Evolutionary conservation across 2,888 invertebrate genomes (phyloP), one percentile per base, ranked within the genome.

Genomic region (Sphaerophoria taeniata): DNA sequence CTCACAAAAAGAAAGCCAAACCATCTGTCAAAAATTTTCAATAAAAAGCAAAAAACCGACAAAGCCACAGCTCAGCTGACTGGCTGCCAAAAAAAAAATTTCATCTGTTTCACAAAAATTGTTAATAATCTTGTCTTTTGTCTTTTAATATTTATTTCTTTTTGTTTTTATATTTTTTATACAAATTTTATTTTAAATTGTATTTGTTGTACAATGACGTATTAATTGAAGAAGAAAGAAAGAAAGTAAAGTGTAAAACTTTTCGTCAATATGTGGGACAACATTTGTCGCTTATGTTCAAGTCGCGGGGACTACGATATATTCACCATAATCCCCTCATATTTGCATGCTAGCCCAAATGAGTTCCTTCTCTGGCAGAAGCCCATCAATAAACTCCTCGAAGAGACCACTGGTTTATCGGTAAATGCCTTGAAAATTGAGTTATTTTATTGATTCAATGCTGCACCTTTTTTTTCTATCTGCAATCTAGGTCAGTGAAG

Each of bases 241-340:
- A 16, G n/a, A n/a, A 7, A 14, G 31, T 12, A 60, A 4, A 3
- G 12, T 0, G 14, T 4, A 56, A 36, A 0, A n/a, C n/a, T n/a
- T n/a, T 24, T 24, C 24, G 24, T 24, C 24, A 24, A 24, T 67
- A 88, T 86, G 79, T 91, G 90, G 91, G 90, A 89, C 70, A 90
- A 90, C 74, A 90, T 91, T 31, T 92, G 92, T 87, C 90, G 92
- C n/a, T 87, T 92, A n/a, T 92, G 92, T 85, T 90, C 91, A 24
- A 90, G 90, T 78, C 89, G 89, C 43, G 92, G 91, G 36, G 90
- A 91, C 74, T 92, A 92, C 84, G 90, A 91, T 79, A 89, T 92
- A 39, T 92, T 91, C 80, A 89, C 89, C 14, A 90, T 90, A 80
- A 92, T 92, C 56, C 92, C 92, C 5, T 89, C 90, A n/a, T 92